phyloP scores from a whole-genome alignment of 2,888 invertebrate genomes.

The Deroplatys truncata region DNA sequence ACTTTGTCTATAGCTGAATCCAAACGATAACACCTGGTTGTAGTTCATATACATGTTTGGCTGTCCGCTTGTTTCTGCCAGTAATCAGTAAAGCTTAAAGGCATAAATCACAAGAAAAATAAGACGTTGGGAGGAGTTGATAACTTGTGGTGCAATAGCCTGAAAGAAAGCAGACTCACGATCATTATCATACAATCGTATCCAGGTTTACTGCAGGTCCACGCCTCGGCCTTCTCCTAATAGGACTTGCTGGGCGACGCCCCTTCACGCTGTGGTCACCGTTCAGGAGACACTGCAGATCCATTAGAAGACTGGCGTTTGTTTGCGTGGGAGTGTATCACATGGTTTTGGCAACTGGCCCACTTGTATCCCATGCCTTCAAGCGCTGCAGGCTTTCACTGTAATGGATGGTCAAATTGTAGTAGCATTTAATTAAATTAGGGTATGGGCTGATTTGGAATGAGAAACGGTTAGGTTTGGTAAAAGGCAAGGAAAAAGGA shows the following conservation, averaged over 20 bases:
- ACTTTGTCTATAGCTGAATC: too few species aligned
- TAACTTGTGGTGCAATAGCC: not conserved
- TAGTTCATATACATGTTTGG: too few species aligned
- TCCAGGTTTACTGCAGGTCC: not conserved
- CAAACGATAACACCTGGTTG: too few species aligned
- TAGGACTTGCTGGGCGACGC: not conserved
- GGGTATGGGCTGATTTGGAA: not conserved
- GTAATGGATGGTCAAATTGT: not conserved
- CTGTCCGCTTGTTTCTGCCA: too few species aligned
- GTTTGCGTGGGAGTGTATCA: constrained; percentile 4
- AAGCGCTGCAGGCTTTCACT: too few species aligned
- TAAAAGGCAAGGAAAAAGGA: not conserved
- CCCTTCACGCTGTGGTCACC: not conserved
- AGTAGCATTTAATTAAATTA: not conserved
- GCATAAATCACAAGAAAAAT: not conserved
- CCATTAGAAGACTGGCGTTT: not conserved
- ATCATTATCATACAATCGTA: not conserved
- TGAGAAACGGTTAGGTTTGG: not conserved
- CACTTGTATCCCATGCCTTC: too few species aligned
- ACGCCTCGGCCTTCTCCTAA: not conserved
- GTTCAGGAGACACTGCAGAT: not conserved
- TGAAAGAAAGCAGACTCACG: not conserved
- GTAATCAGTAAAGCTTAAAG: too few species aligned
- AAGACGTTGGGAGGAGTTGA: not conserved
- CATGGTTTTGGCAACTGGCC: not conserved